Percentiles rank a stretch among this genome's conserved stretches.
Conservation (phyloP, 2,888 invertebrate genomes). For the Antheraea yamamai region DNA sequence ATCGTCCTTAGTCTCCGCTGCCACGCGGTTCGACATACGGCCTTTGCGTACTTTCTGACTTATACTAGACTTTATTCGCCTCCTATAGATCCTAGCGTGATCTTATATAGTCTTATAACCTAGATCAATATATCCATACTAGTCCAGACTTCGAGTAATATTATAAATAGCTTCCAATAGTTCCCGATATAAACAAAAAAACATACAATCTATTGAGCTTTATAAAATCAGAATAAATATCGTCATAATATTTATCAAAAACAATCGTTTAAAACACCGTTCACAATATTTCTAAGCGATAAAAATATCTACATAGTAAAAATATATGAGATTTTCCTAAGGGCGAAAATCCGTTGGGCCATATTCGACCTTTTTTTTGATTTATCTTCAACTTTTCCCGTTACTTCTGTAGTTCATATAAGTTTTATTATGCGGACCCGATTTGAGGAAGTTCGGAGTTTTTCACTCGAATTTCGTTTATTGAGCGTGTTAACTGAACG, state of each 20-base stretch:
- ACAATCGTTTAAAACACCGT: constrained; percentile 2
- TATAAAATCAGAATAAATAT: too few species aligned
- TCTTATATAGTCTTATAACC: too few species aligned
- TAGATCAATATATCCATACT: too few species aligned
- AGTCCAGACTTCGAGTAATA: too few species aligned
- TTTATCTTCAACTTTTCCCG: constrained; percentile 67
- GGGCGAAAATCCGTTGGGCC: constrained; percentile 46
- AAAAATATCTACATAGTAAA: constrained; percentile 14
- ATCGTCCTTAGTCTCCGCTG: too few species aligned
- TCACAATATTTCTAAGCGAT: constrained; percentile 13
- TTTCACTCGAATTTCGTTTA: constrained; percentile 62
- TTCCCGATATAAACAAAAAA: too few species aligned
- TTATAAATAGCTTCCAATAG: too few species aligned
- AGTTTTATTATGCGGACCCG: constrained; percentile 66
- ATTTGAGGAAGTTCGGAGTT: constrained; percentile 55
- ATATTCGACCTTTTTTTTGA: constrained; percentile 72
- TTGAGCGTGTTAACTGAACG: constrained; percentile 48
- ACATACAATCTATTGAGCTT: too few species aligned
- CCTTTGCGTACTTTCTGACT: too few species aligned
- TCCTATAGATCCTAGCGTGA: too few species aligned
- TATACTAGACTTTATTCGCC: too few species aligned
- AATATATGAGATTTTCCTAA: constrained; percentile 16
- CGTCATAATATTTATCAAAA: not conserved
- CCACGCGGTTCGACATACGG: too few species aligned
- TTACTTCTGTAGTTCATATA: constrained; percentile 51